Evolutionary conservation across 2,888 invertebrate species (phyloP), one percentile per base, ranked within the genome.

Genomic region (Sinhomidia bicolor): DNA sequence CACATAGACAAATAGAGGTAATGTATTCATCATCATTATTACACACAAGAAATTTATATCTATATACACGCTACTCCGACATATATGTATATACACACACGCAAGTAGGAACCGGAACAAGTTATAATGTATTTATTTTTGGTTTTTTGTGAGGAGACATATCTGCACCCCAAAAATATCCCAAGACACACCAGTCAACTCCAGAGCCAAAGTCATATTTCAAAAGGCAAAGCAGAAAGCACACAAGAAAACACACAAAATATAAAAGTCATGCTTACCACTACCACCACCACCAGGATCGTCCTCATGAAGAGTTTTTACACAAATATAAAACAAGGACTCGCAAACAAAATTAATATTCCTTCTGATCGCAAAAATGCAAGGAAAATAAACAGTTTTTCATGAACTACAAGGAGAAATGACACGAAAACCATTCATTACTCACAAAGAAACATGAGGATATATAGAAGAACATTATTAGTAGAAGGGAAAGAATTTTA

Each of bases 371-470:
- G 84, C 88, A 88, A 88, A 88, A 88, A 88, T 88, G 84, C 83
- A 88, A 88, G 36, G 80, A 84, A 88, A 88, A 88, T 88, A 88
- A 88, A 88, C 88, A 84, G 88, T 88, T 88, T 88, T 84, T 88
- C 84, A 80, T 80, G 84, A 88, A 84, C 79, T 88, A 88, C 88
- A 79, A 84, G 88, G 65, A 88, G 79, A 84, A 88, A 88, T 88
- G 88, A 88, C 88, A 88, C 74, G 80, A 80, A 47, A 84, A 57
- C 88, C 88, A 88, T 88, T 88, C 88, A 88, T 88, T 88, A 84
- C 71, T 88, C 84, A 84, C 44, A 80, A 41, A 78, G 74, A 76
- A 76, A 82, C 47, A 83, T 82, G 88, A 88, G 62, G 54, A n/a
- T n/a, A n/a, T n/a, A n/a, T n/a, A n/a, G n/a, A 88, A 68, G 47